Base-by-base conservation (phyloP, 2,797 vertebrate genomes). In the Perodicticus potto region DNA sequence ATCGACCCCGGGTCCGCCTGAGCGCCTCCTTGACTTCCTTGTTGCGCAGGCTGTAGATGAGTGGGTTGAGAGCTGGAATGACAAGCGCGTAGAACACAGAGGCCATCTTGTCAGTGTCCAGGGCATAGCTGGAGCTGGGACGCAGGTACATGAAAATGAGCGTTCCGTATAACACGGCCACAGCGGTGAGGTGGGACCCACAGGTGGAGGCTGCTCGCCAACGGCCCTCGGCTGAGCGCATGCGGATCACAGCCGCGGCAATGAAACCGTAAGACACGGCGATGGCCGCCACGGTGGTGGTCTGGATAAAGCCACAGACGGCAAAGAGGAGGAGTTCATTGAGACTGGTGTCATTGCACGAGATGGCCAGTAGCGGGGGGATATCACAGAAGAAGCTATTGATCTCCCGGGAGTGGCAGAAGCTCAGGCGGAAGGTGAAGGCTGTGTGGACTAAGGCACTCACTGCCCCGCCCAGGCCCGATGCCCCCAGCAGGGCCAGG, bases 331-430 rank as follows among this genome's bases (percentile, higher is more conserved):
- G 96, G 25, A 98, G 92, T 72, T 98, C 97, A 0, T 96, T 98
- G 73, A 98, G 37, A 81, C 95, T 95, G 5, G 98, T 98, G 93
- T 98, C 97, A 9, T 91, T 77, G 80, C 98, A 98, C 4, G 98
- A 98, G 95, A 98, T 97, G 93, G 98, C 98, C 95, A 98, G 96
- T 55, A 98, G 96, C 0, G 98, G 98, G 32, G 98, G 98, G 76
- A 98, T 97, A 0, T 98, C 98, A 0, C 98, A 98, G 97, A 98
- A 98, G 76, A 98, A 98, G 97, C 98, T 98, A 65, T 98, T 97
- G 95, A 98, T 59, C 73, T 98, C 78, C 0, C 17, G 43, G 13
- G 98, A 98, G 80, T 9, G 4, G 27, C 98, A 98, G 94, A 98
- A 98, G 55, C 97, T 97, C 89, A 98, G 83, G 43, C 89, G 95